phyloP scores from a whole-genome alignment of 30 jellyfish, hydroid and myxozoan genomes.

The Euphysa ruthae region DNA sequence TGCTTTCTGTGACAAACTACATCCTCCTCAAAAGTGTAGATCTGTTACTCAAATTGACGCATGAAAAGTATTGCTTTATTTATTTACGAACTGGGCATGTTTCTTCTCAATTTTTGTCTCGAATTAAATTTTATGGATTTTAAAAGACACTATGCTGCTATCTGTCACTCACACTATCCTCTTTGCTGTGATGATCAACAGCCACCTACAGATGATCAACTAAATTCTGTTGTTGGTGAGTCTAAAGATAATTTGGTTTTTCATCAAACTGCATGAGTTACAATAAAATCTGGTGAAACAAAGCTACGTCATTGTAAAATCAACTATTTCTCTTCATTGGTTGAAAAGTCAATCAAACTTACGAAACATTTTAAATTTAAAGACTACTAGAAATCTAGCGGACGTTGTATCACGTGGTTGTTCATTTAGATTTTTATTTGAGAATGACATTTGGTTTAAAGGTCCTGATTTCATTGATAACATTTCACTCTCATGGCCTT shows the following conservation, averaged over 20 bases:
- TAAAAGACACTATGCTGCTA: not conserved
- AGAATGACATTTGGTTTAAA: not conserved
- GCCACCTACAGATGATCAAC: not conserved
- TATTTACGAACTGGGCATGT: not conserved
- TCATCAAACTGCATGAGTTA: not conserved
- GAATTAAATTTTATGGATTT: not conserved
- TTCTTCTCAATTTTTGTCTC: not conserved
- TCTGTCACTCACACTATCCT: not conserved
- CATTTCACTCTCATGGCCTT: not conserved
- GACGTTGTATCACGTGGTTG: not conserved
- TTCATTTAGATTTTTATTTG: not conserved
- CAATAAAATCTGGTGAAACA: not conserved
- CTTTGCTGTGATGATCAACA: too few relatives aligned
- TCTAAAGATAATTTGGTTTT: not conserved
- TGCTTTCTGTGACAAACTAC: not conserved
- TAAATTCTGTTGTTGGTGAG: not conserved
- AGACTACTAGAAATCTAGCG: not conserved
- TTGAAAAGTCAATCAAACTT: too few relatives aligned
- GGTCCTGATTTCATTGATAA: not conserved
- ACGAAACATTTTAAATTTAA: too few relatives aligned
- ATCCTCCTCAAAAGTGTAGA: not conserved
- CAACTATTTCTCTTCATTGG: too few relatives aligned
- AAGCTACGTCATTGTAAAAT: not conserved
- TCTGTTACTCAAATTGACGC: conserved; percentile 1
- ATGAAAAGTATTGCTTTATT: not conserved